phyloP scores from a whole-genome alignment of 2,888 invertebrate genomes.

The Thyatira batis region DNA sequence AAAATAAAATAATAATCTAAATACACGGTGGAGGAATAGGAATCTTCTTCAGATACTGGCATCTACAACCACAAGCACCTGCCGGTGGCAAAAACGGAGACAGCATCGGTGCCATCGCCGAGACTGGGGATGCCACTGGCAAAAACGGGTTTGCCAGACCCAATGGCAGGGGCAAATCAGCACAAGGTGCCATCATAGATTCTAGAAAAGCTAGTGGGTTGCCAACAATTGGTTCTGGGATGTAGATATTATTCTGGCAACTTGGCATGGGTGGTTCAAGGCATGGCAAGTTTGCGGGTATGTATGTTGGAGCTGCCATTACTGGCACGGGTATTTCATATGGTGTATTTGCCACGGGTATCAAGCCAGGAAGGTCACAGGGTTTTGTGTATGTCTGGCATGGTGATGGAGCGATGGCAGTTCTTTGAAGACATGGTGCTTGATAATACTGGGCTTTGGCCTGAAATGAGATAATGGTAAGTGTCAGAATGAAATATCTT shows the following conservation, averaged over 20 bases:
- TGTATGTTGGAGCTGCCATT: background rate
- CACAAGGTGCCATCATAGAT: background rate
- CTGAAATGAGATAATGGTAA: background rate
- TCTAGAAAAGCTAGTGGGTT: constrained; percentile 3
- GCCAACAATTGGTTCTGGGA: constrained; percentile 9
- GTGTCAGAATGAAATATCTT: no score
- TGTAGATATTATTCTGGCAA: background rate
- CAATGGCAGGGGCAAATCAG: constrained; percentile 19
- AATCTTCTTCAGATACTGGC: constrained; percentile 57
- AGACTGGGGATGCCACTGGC: constrained; percentile 55
- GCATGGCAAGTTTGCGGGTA: background rate
- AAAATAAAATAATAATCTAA: constrained; percentile 19
- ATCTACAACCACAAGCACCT: constrained; percentile 35
- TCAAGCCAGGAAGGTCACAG: background rate
- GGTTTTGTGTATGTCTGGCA: background rate
- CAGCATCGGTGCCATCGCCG: constrained; percentile 35
- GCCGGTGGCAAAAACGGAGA: constrained; percentile 38
- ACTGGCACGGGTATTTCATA: background rate
- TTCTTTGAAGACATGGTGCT: background rate
- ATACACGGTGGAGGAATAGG: constrained; percentile 63
- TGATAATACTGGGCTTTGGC: background rate
- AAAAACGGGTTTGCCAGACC: constrained; percentile 37
- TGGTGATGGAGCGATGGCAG: background rate
- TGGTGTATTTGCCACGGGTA: background rate
- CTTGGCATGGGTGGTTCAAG: background rate